Conservation (phyloP, 1,140 invertebrate genomes). For the Pseudobourletiella spinata region DNA sequence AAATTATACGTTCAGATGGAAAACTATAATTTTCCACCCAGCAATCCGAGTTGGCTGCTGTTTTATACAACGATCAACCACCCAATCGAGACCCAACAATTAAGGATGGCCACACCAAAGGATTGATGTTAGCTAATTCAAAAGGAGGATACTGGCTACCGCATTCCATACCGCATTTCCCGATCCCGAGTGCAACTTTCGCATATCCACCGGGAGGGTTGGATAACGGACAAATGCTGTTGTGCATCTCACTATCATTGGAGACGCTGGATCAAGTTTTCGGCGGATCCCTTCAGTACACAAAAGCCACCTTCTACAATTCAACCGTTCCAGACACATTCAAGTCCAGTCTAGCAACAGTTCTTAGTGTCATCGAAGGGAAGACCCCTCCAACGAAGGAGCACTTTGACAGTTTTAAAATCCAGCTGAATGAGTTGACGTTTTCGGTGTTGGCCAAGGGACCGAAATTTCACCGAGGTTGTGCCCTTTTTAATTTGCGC, state of each 20-base stretch:
- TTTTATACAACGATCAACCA: conserved; percentile 76
- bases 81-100: conserved; percentile 45
- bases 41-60: conserved; percentile 41
- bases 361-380: not conserved
- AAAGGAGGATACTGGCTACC: conserved; percentile 52
- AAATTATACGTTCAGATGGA: too few species aligned
- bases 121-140: conserved; percentile 52
- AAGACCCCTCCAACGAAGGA: conserved; percentile 7
- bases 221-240: conserved; percentile 24
- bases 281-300: conserved; percentile 18
- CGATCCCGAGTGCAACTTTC: not conserved
- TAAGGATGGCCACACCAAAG: conserved; percentile 23
- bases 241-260: conserved; percentile 12
- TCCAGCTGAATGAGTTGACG: conserved; percentile 4
- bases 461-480: conserved; percentile 21
- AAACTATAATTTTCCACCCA: too few species aligned
- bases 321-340: conserved; percentile 1
- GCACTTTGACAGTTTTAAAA: not conserved
- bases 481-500: too few species aligned
- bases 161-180: conserved; percentile 29
- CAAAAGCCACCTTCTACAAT: conserved; percentile 17
- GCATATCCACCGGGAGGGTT: conserved; percentile 17
- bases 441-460: conserved; percentile 21
- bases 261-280: not conserved
- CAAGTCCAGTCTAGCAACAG: not conserved